These are phyloP conservation scores for Polymixis lichenea DNA, from an alignment of 2,888 invertebrate genomes.

Conservation along the genomic window DNA sequence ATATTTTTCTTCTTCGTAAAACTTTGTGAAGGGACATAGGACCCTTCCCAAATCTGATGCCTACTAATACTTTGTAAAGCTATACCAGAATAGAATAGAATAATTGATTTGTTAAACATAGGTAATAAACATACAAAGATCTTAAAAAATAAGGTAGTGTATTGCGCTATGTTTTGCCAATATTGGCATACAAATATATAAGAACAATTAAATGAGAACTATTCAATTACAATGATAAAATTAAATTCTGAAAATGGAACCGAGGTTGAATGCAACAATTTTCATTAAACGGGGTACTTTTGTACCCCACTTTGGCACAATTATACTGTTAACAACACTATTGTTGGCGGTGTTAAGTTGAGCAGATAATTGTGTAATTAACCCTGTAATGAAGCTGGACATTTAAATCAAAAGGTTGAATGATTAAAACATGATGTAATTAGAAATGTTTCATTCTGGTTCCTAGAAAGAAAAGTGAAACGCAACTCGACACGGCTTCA, in stretches of 20 bases:
- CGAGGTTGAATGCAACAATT: conserved; percentile 31
- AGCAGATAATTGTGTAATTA: conserved; percentile 53
- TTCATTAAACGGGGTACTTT: conserved; percentile 37
- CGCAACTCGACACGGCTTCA: too few relatives aligned
- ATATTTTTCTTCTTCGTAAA: too few relatives aligned
- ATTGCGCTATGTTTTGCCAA: too few relatives aligned
- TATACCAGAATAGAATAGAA: too few relatives aligned
- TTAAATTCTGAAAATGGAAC: conserved; percentile 3
- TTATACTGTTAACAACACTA: conserved; percentile 46
- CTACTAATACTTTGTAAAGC: not conserved
- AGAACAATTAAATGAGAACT: not conserved
- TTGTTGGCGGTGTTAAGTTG: conserved; percentile 31
- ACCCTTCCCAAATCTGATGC: too few relatives aligned
- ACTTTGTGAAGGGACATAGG: too few relatives aligned
- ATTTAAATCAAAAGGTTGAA: conserved; percentile 23
- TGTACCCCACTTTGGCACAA: conserved; percentile 23
- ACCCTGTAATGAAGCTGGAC: conserved; percentile 32
- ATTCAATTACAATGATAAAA: conserved; percentile 5
- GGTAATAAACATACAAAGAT: too few relatives aligned
- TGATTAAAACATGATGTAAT: not conserved
- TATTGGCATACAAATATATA: too few relatives aligned
- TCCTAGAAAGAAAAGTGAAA: not conserved
- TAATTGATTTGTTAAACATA: too few relatives aligned
- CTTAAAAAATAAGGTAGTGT: too few relatives aligned
- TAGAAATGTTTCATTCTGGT: not conserved